A percentile compares a stretch with the other conserved stretches of the same genome.
Conservation (phyloP, 1,140 invertebrate species). For the Temnothorax longispinosus region DNA sequence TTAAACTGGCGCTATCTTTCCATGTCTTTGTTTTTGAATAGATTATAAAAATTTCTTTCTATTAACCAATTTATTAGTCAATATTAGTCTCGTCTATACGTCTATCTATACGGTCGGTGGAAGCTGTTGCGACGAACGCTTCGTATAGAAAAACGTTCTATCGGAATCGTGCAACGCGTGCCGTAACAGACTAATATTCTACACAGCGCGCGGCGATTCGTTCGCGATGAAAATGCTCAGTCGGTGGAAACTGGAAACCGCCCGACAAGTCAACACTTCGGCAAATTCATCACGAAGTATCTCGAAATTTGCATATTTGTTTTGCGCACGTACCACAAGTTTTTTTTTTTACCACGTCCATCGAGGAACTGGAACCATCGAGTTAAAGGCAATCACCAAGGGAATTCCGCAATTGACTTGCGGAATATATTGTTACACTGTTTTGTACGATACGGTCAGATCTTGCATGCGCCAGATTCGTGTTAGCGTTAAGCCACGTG, state of each 20-base stretch:
- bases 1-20: background rate
- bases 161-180: conserved; percentile 3
- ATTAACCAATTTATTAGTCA: background rate
- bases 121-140: background rate
- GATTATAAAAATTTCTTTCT: background rate
- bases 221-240: conserved; percentile 36
- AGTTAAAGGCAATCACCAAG: conserved; percentile 38
- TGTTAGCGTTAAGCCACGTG: background rate
- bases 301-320: conserved; percentile 44
- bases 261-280: conserved; percentile 20
- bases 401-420: conserved; percentile 43
- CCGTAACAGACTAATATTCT: background rate
- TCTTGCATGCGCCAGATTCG: conserved; percentile 40
- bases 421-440: conserved; percentile 23
- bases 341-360: background rate
- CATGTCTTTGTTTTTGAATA: background rate
- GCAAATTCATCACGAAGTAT: conserved; percentile 42
- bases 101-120: background rate
- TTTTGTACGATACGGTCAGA: conserved; percentile 54
- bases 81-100: background rate
- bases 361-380: conserved; percentile 12
- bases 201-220: background rate
- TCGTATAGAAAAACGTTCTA: background rate
- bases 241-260: background rate
- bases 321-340: background rate